These are phyloP conservation scores for Mobula birostris DNA, from an alignment of 2,113 vertebrate genomes.

Conservation along the genomic window DNA sequence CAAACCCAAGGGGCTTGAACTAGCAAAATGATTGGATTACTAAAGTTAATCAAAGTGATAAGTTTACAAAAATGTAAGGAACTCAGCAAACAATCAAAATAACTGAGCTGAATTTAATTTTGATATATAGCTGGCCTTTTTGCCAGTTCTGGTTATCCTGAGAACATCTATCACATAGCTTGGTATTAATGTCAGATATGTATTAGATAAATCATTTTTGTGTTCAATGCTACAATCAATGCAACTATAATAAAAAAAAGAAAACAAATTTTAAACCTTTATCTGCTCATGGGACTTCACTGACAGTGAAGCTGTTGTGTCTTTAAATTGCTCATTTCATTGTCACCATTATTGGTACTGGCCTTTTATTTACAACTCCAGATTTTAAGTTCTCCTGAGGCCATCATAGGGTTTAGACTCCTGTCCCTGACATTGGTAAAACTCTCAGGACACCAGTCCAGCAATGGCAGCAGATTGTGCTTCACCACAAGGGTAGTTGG, in stretches of 20 bases:
- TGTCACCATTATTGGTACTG: too few relatives aligned
- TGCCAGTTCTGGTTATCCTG: not conserved
- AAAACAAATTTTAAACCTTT: not conserved
- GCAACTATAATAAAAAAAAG: not conserved
- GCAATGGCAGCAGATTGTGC: not conserved
- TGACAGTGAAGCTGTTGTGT: too few relatives aligned
- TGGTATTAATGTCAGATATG: not conserved
- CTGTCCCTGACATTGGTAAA: too few relatives aligned
- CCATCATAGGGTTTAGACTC: too few relatives aligned
- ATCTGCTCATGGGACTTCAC: too few relatives aligned
- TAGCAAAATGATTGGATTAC: not conserved
- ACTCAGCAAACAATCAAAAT: not conserved
- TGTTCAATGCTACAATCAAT: not conserved
- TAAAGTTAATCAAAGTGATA: not conserved
- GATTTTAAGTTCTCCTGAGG: too few relatives aligned
- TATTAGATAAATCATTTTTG: not conserved
- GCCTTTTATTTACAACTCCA: too few relatives aligned
- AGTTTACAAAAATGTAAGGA: not conserved
- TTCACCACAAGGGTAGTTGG: not conserved
- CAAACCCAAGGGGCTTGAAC: not conserved
- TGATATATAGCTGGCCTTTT: not conserved
- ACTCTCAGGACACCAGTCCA: too few relatives aligned
- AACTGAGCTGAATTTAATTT: not conserved
- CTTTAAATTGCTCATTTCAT: too few relatives aligned
- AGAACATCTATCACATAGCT: not conserved